Base-by-base conservation (phyloP, 2,113 vertebrate species). In the Odobenus rosmarus region DNA sequence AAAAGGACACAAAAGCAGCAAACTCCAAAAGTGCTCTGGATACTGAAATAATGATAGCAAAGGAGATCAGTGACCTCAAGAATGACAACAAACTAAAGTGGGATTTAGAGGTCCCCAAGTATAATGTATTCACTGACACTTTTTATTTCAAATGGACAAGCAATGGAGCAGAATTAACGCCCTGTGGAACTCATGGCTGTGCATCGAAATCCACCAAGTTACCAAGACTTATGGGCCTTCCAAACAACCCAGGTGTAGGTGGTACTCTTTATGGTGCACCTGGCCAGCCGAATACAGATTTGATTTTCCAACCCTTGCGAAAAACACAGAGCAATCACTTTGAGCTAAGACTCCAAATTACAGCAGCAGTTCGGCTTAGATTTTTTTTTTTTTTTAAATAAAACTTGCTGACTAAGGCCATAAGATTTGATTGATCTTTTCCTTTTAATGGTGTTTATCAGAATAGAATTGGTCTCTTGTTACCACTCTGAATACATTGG, bases 391-490 rank as follows among this genome's bases (percentile, higher is more conserved):
- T 62, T 8, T 55, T 13, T 69, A 93, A 88, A 71, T 93, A 96
- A 97, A 97, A 95, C 93, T 96, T 94, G 88, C 92, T 98, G 88
- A 87, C 91, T 93, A 97, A 98, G 93, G 88, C 88, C 90, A 53
- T 98, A 97, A 90, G n/a, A 49, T 42, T 87, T 96, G 96, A 93
- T 97, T 97, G 96, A 97, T 93, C 97, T 97, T 96, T 97, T 87
- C 96, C 97, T 82, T 86, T 97, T 97, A 97, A 96, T 90, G 88
- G 90, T 49, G 82, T 90, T 82, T 97, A 90, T 94, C 95, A 97
- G 97, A 94, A 96, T 93, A 96, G 92, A 98, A 98, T 86, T 39
- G 39, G 86, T 97, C 92, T 95, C 95, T 89, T 69, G 96, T 69
- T 96, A 95, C 96, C 92, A 89, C 49, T 96, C 55, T 53, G 64